A percentile compares a stretch with the other conserved stretches of the same genome.
These are phyloP conservation scores for Leguminivora glycinivorella DNA, from an alignment of 1,140 invertebrate genomes.

Conservation along the genomic window DNA sequence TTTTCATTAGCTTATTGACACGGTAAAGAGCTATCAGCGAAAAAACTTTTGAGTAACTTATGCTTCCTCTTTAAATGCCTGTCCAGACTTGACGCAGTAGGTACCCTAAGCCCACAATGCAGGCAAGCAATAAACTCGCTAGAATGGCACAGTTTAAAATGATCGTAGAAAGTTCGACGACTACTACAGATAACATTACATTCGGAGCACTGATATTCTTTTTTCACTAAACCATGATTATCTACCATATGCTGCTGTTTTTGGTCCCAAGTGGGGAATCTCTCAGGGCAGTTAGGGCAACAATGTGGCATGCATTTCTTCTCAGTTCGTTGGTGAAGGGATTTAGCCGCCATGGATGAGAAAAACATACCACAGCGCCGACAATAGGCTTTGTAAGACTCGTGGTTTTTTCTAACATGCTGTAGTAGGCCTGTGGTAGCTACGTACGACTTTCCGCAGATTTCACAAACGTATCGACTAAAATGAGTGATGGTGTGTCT, in stretches of 20 bases:
- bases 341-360: slow-evolving; percentile 26
- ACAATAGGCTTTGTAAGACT: background rate
- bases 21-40: no score
- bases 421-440: slow-evolving; percentile 7
- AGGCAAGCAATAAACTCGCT: background rate
- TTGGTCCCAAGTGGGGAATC: slow-evolving; percentile 14
- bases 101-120: slow-evolving; percentile 26
- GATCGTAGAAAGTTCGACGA: slow-evolving; percentile 20
- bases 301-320: slow-evolving; percentile 29
- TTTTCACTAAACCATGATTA: slow-evolving; percentile 2
- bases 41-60: background rate
- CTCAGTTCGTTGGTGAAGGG: slow-evolving; percentile 24
- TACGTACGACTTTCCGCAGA: slow-evolving; percentile 26
- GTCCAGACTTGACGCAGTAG: slow-evolving; percentile 8
- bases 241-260: slow-evolving; percentile 29
- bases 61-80: slow-evolving; percentile 29
- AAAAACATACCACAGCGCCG: slow-evolving; percentile 25
- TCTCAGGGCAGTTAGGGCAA: slow-evolving; percentile 17
- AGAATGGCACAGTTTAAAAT: slow-evolving; percentile 26
- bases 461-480: slow-evolving; percentile 12
- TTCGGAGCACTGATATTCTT: slow-evolving; percentile 10
- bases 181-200: background rate
- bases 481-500: slow-evolving; percentile 29
- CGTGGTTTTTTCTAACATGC: slow-evolving; percentile 9
- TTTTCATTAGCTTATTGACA: no score